These are phyloP conservation scores for Camponotus pennsylvanicus DNA, from an alignment of 1,140 invertebrate genomes.

Conservation along the genomic window DNA sequence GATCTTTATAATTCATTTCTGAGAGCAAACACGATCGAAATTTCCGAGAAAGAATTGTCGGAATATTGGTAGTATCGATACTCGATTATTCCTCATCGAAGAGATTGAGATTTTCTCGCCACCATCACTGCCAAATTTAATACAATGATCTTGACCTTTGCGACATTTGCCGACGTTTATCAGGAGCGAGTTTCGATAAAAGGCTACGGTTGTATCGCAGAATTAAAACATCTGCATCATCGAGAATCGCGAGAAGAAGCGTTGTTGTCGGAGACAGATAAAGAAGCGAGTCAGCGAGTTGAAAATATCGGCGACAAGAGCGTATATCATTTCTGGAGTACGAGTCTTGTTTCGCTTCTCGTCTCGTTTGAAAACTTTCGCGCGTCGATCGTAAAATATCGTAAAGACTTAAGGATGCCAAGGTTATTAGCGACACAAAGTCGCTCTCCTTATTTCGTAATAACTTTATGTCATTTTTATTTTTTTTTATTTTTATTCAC, in stretches of 20 bases:
- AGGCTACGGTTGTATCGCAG: neutral
- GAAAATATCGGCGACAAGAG: constrained; percentile 14
- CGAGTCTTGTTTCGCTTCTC: neutral
- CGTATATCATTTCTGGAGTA: neutral
- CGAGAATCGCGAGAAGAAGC: neutral
- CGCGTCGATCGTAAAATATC: neutral
- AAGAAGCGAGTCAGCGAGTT: neutral
- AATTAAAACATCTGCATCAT: constrained; percentile 48
- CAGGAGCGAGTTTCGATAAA: constrained; percentile 14
- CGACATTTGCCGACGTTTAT: constrained; percentile 25
- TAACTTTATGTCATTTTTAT: neutral
- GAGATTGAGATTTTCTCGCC: neutral
- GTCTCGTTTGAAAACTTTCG: neutral
- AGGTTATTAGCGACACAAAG: neutral
- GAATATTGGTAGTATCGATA: neutral
- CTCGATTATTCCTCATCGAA: neutral
- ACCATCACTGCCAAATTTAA: constrained; percentile 17
- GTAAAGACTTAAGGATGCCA: neutral
- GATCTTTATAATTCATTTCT: neutral
- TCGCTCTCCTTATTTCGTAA: neutral
- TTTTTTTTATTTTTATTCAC: neutral
- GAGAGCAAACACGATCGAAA: neutral
- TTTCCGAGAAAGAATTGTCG: neutral
- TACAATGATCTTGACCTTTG: constrained; percentile 39
- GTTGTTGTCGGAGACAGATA: constrained; percentile 37